Evolutionary conservation across 2,113 vertebrate species (phyloP), one percentile per base, ranked within the genome.

Genomic region (Stegastes partitus): DNA sequence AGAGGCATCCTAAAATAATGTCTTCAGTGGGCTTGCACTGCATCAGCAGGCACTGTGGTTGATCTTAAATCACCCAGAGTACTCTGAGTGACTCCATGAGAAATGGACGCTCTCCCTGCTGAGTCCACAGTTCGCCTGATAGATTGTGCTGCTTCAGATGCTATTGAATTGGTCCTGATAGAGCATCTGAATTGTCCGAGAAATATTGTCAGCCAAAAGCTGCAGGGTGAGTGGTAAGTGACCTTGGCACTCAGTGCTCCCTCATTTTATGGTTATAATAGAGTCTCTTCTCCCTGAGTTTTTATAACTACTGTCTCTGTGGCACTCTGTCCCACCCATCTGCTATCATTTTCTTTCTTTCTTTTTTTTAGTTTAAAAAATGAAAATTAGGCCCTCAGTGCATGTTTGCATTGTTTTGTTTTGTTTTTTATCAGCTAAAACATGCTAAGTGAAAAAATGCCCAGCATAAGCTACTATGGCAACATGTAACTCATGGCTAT

Each of bases 61-160:
- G 79, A 80, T 74, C 86, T 76, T 93, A 91, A 92, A 91, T 93
- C 90, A 87, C 84, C 57, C 5, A 12, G 1, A 73, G 64, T 67
- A 58, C 82, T 84, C 82, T 80, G 71, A 65, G 67, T 86, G 85
- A 88, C 85, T 83, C 59, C 47, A 63, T 89, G 89, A 91, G 81
- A 79, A 91, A 92, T 87, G 83, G 85, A 79, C 15, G 74, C 63
- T 80, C 78, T 66, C 69, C 67, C 78, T 92, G 92, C 92, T 93
- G 92, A 93, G 87, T 89, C 84, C 71, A 88, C 91, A 88, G 51
- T 91, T 88, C 82, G 57, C 47, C 78, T 92, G 89, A 93, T 90
- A 74, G 85, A 92, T 91, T 70, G 82, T 78, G 81, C 83, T 81
- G 82, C 85, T 89, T 89, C 82, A 87, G 85, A 91, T 87, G 83